Evolutionary conservation across 2,888 invertebrate species (phyloP), one percentile per base, ranked within the genome.

Genomic region (Odontomyia ornata): DNA sequence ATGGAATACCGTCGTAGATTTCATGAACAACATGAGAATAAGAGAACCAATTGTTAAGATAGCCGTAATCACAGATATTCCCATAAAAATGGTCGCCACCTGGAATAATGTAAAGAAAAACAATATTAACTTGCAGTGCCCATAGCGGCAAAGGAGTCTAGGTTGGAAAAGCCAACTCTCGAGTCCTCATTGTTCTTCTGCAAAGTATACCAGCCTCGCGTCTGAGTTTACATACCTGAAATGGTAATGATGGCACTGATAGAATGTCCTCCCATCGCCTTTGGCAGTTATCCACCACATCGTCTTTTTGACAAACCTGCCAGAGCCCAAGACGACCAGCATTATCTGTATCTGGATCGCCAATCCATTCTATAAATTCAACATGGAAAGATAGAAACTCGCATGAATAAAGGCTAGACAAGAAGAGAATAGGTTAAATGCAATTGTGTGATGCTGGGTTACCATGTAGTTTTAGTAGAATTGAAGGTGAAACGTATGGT

Each of bases 291-390:
- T 96, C 95, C 13, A 91, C 90, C 78, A 91, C 90, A 80, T 93
- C 93, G 81, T 93, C 93, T 80, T 90, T 89, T 82, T 91, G 91
- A 86, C 98, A 98, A 81, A 93, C 92, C 83, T 94, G 93, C 94
- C 96, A 98, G 76, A 98, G 88, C 0, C 98, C 98, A 84, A 98
- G 94, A 86, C 95, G 94, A 76, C 97, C 97, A 0, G 95, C 94
- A 83, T 93, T 93, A 81, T 95, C 94, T 80, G 95, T 93, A 82
- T 93, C 93, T 82, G 93, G 88, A 87, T 94, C 94, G 13, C 95
- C 95, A 79, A 96, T 90, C 96, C 96, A 95, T 88, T 97, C 94
- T 60, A 79, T 9, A 79, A 71, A 75, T 77, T 71, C n/a, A 65
- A 67, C n/a, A 69, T 76, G 28, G 43, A 67, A 56, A 67, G 71